A percentile compares a stretch with the other conserved stretches of the same genome.
Conservation (phyloP, 1,140 invertebrate species). For the Macrosteles quadrilineatus region DNA sequence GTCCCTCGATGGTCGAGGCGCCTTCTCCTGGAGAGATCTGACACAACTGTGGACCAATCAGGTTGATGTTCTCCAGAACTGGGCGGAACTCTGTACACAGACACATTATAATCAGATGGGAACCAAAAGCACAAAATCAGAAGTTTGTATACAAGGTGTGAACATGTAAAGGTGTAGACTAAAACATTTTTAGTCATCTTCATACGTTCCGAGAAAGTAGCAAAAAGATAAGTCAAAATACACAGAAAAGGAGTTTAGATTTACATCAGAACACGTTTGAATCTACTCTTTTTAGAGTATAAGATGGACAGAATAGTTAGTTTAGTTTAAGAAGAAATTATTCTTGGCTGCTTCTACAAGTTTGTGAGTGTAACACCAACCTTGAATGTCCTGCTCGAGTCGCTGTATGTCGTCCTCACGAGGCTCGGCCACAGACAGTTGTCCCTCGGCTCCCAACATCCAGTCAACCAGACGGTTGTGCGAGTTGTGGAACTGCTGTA, state of each 20-base stretch:
- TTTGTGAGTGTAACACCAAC: slow-evolving; percentile 35
- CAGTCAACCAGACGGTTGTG: slow-evolving; percentile 87
- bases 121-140: too few relatives aligned
- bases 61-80: slow-evolving; percentile 85
- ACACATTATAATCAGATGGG: background rate
- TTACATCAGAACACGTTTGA: too few relatives aligned
- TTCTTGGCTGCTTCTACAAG: too few relatives aligned
- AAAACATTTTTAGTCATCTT: too few relatives aligned
- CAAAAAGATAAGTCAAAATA: too few relatives aligned
- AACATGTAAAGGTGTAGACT: too few relatives aligned
- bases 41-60: slow-evolving; percentile 90
- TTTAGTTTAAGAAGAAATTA: background rate
- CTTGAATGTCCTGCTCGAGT: slow-evolving; percentile 77
- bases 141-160: too few relatives aligned
- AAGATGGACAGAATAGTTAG: too few relatives aligned
- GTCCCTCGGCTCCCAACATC: slow-evolving; percentile 91
- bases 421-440: slow-evolving; percentile 80
- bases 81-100: slow-evolving; percentile 71
- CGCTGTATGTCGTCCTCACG: slow-evolving; percentile 77
- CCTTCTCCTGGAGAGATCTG: slow-evolving; percentile 89
- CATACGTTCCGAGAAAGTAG: too few relatives aligned
- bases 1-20: slow-evolving; percentile 89
- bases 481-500: slow-evolving; percentile 90
- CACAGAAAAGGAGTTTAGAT: too few relatives aligned
- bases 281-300: too few relatives aligned